phyloP scores from a whole-genome alignment of 2,888 invertebrate genomes.

The Gortyna flavago region DNA sequence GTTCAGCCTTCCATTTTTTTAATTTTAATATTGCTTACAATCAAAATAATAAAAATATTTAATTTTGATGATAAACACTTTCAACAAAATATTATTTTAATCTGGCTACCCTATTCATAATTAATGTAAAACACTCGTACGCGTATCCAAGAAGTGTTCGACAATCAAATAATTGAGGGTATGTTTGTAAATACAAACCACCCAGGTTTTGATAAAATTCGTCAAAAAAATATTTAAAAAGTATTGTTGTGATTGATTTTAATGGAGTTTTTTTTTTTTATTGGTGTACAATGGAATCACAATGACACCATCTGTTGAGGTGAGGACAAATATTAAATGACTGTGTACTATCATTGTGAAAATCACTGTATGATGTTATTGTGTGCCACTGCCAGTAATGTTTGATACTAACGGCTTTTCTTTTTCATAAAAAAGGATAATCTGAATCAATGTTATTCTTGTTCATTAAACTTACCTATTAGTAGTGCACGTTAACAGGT shows the following conservation, averaged over 20 bases:
- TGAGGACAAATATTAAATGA: conserved; percentile 33
- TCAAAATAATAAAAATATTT: not conserved
- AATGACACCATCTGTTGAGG: conserved; percentile 62
- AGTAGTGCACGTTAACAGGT: not conserved
- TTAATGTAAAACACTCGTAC: not conserved
- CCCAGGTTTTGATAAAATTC: not conserved
- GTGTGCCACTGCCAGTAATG: not conserved
- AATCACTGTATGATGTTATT: not conserved
- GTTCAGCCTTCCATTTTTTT: too few relatives aligned
- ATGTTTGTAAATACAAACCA: not conserved
- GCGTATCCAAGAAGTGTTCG: conserved; percentile 32
- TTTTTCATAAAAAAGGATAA: not conserved
- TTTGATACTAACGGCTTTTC: not conserved
- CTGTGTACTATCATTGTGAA: not conserved
- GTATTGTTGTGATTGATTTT: conserved; percentile 4
- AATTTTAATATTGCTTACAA: not conserved
- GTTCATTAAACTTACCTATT: not conserved
- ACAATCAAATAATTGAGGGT: conserved; percentile 34
- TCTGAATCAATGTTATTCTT: not conserved
- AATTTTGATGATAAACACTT: not conserved
- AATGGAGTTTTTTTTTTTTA: not conserved
- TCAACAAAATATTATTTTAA: not conserved
- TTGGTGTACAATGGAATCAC: conserved; percentile 42
- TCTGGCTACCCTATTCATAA: not conserved
- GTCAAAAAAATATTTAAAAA: not conserved